A percentile compares a stretch with the other conserved stretches of the same genome.
Conservation (phyloP, 2,888 invertebrate species). For the Drosophila merina region DNA sequence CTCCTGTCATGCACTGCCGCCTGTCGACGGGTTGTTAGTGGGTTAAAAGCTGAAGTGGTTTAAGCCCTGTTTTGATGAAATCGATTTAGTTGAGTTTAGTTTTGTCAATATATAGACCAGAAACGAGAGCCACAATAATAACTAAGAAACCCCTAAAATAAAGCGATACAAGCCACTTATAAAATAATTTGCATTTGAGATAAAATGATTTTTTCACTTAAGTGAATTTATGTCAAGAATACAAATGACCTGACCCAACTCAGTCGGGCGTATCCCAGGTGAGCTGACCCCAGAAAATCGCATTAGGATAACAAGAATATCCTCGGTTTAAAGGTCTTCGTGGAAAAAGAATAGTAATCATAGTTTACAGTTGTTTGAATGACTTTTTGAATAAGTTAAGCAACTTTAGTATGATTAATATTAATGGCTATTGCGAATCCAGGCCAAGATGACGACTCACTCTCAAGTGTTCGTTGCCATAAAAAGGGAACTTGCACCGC, state of each 20-base stretch:
- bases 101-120: constrained; percentile 12
- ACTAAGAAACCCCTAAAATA: background rate
- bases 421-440: constrained; percentile 28
- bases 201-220: constrained; percentile 11
- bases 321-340: background rate
- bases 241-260: constrained; percentile 20
- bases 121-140: background rate
- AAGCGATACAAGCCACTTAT: background rate
- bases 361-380: constrained; percentile 26
- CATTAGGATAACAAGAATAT: constrained; percentile 22
- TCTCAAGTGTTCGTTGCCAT: constrained; percentile 6
- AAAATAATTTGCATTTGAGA: constrained; percentile 1
- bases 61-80: constrained; percentile 1
- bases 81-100: constrained; percentile 38
- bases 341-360: constrained; percentile 9
- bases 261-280: constrained; percentile 22
- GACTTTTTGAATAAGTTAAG: constrained; percentile 37
- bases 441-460: background rate
- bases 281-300: constrained; percentile 7
- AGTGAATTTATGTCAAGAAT: background rate
- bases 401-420: constrained; percentile 41
- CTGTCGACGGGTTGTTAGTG: background rate
- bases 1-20: constrained; percentile 53
- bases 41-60: constrained; percentile 1
- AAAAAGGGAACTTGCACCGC: constrained; percentile 36